These are phyloP conservation scores for Decapterus maruadsi DNA, from an alignment of 2,797 vertebrate genomes.

Conservation along the genomic window DNA sequence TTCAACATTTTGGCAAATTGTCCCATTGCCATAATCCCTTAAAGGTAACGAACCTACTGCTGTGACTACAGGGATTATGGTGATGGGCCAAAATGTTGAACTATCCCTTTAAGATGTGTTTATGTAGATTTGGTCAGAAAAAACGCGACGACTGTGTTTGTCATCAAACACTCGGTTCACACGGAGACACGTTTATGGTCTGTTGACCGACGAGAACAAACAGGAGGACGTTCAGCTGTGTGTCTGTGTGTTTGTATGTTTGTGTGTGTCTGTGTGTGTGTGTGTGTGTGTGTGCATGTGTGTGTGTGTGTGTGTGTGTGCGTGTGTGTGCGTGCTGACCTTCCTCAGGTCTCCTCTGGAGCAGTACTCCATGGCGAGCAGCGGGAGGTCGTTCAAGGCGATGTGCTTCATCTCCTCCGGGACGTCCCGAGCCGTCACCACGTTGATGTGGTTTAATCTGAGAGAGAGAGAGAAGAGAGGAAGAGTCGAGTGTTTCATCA, in stretches of 20 bases:
- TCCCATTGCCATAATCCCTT: no score
- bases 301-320: no score
- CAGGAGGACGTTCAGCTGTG: background rate
- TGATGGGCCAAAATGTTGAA: no score
- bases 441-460: slow-evolving; percentile 94
- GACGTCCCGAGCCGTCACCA: slow-evolving; percentile 95
- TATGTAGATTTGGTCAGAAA: background rate
- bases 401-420: slow-evolving; percentile 92
- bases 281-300: no score
- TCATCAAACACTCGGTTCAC: no score
- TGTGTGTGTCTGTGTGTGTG: no score
- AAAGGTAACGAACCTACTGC: no score
- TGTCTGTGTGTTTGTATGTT: no score
- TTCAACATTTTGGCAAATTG: no score
- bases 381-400: slow-evolving; percentile 93
- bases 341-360: slow-evolving; percentile 96
- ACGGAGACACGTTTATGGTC: background rate
- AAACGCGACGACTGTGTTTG: no score
- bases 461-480: background rate
- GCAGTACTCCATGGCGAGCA: slow-evolving; percentile 98
- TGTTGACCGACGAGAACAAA: background rate
- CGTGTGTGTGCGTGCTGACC: slow-evolving; percentile 74
- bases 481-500: no score
- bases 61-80: no score
- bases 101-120: background rate